These are phyloP conservation scores for Oreotrochilus melanogaster DNA, from an alignment of 2,113 vertebrate species.

Conservation along the genomic window DNA sequence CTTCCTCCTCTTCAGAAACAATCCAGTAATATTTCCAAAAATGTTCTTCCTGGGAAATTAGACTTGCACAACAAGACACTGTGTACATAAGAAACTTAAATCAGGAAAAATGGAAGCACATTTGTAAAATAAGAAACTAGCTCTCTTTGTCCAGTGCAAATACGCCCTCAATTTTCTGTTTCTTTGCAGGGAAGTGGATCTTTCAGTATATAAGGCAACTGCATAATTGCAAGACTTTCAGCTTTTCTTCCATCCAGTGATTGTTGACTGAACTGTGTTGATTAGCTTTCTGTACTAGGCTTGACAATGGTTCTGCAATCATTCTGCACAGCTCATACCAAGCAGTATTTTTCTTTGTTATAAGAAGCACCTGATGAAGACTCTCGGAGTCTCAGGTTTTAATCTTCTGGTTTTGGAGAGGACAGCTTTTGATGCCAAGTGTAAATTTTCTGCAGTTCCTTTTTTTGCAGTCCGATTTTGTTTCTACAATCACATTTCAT, in stretches of 20 bases:
- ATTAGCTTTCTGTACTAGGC: slow-evolving; percentile 56
- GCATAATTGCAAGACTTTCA: slow-evolving; percentile 52
- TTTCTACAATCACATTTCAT: background rate
- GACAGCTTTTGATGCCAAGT: background rate
- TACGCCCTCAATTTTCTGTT: slow-evolving; percentile 33
- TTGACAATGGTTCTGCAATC: slow-evolving; percentile 34
- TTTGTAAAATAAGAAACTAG: background rate
- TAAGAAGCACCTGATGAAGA: background rate
- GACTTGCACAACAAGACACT: background rate
- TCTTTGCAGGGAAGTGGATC: background rate
- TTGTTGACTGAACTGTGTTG: slow-evolving; percentile 54
- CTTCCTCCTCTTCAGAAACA: slow-evolving; percentile 34
- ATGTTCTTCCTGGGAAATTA: background rate
- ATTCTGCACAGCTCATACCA: background rate
- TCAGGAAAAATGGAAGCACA: background rate
- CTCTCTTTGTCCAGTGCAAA: slow-evolving; percentile 8
- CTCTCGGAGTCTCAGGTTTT: background rate
- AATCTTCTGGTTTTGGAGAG: background rate
- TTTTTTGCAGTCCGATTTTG: background rate
- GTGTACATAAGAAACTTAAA: background rate
- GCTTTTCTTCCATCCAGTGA: slow-evolving; percentile 33
- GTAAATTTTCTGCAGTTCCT: background rate
- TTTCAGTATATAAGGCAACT: background rate
- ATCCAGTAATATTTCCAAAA: background rate
- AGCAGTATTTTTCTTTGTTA: background rate